phyloP scores from a whole-genome alignment of 2,113 vertebrate species.

The Callionymus lyra region DNA sequence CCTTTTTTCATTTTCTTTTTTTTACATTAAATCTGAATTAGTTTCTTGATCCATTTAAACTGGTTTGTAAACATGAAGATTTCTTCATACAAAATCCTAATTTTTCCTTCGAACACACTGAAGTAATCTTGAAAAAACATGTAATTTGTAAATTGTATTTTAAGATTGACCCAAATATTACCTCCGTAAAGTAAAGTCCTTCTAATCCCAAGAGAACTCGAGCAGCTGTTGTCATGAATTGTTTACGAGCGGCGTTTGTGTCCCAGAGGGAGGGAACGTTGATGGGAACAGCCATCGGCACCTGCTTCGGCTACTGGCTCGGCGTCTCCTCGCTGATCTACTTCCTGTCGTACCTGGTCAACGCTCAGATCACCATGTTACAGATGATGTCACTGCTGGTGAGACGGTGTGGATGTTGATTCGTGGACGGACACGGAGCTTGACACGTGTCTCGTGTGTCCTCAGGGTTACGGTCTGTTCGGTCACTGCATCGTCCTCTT shows the following conservation, averaged over 20 bases:
- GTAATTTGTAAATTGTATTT: neutral
- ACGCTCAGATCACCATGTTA: conserved; percentile 95
- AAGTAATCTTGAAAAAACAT: neutral
- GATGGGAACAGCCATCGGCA: conserved; percentile 97
- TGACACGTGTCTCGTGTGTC: conserved; percentile 11
- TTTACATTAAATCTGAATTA: no score
- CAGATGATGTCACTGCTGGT: conserved; percentile 90
- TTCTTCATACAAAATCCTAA: no score
- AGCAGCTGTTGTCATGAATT: no score
- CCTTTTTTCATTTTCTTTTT: no score
- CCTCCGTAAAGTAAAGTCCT: no score
- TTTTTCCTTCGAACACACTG: no score
- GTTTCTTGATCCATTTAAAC: no score
- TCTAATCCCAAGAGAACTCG: no score
- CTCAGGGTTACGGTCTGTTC: conserved; percentile 92
- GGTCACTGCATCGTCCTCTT: conserved; percentile 91
- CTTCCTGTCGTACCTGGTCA: conserved; percentile 92
- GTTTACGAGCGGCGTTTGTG: conserved; percentile 1
- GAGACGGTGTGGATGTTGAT: fast-evolving
- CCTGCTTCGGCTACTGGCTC: conserved; percentile 97
- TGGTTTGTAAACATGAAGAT: no score
- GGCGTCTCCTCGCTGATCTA: conserved; percentile 91
- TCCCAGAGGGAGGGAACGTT: conserved; percentile 91
- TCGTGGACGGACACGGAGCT: neutral
- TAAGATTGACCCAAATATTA: no score